Conservation (phyloP, 1,140 invertebrate species). For the Dermatophagoides farinae region DNA sequence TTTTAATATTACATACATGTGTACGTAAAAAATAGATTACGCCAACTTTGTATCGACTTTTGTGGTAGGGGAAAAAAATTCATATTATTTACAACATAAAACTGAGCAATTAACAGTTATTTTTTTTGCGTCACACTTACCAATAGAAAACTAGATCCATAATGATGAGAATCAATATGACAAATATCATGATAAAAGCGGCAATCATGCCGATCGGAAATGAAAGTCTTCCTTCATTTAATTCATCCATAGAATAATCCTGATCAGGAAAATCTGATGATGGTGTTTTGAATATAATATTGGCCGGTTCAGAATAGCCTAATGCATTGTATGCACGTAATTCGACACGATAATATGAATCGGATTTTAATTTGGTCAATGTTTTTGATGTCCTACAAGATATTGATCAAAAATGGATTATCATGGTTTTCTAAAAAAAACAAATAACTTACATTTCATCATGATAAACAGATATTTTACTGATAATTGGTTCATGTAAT, state of each 20-base stretch:
- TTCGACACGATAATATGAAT: slow-evolving; percentile 58
- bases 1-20: not conserved
- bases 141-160: slow-evolving; percentile 1
- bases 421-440: not conserved
- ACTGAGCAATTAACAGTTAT: no score
- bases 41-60: slow-evolving; percentile 7
- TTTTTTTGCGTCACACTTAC: not conserved
- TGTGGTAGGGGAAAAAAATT: not conserved
- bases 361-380: slow-evolving; percentile 34
- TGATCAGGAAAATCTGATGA: slow-evolving; percentile 28
- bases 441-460: not conserved
- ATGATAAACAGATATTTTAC: not conserved
- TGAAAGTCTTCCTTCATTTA: not conserved
- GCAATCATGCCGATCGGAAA: not conserved
- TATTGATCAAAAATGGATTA: slow-evolving; percentile 24
- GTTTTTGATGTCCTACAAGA: slow-evolving; percentile 12
- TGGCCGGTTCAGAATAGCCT: slow-evolving; percentile 48
- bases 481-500: not conserved
- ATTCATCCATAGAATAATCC: not conserved
- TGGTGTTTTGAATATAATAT: slow-evolving; percentile 54
- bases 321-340: slow-evolving; percentile 61
- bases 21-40: slow-evolving; percentile 8
- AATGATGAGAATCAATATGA: not conserved
- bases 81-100: not conserved
- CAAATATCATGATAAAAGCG: not conserved